Conservation (phyloP, 2,797 vertebrate species). For the Spea hammondii region DNA sequence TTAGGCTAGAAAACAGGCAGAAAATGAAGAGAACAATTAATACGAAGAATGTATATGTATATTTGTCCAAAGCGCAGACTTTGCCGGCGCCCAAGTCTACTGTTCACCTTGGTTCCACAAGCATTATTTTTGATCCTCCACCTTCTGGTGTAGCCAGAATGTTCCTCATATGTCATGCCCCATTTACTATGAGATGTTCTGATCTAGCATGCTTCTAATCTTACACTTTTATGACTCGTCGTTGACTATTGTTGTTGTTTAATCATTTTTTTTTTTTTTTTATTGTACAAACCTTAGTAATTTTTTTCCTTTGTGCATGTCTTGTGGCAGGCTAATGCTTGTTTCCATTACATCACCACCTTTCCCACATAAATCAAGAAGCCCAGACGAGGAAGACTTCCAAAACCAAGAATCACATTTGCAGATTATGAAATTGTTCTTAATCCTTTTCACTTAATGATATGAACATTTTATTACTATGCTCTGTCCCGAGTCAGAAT, state of each 20-base stretch:
- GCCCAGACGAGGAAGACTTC: slow-evolving; percentile 56
- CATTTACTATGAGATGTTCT: too few relatives aligned
- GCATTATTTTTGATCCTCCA: too few relatives aligned
- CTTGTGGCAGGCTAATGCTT: slow-evolving; percentile 42
- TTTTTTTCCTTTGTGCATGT: slow-evolving; percentile 48
- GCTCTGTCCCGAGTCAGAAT: slow-evolving; percentile 11
- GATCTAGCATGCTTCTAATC: too few relatives aligned
- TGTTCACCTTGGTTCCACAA: too few relatives aligned
- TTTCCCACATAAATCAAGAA: slow-evolving; percentile 55
- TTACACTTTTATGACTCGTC: not conserved
- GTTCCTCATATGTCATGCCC: too few relatives aligned
- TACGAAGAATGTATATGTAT: too few relatives aligned
- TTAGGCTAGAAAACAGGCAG: too few relatives aligned
- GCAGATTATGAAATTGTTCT: slow-evolving; percentile 55
- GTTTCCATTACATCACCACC: slow-evolving; percentile 56
- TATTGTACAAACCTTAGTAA: not conserved
- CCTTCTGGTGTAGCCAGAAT: too few relatives aligned
- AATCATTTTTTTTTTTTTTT: not conserved
- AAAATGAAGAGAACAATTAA: too few relatives aligned
- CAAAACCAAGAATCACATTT: slow-evolving; percentile 51
- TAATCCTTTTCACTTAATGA: slow-evolving; percentile 52
- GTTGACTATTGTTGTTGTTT: not conserved
- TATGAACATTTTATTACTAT: slow-evolving; percentile 47
- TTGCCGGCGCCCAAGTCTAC: too few relatives aligned
- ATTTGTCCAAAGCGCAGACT: too few relatives aligned